phyloP scores from a whole-genome alignment of 2,797 vertebrate species.

The Phrynocephalus forsythii region DNA sequence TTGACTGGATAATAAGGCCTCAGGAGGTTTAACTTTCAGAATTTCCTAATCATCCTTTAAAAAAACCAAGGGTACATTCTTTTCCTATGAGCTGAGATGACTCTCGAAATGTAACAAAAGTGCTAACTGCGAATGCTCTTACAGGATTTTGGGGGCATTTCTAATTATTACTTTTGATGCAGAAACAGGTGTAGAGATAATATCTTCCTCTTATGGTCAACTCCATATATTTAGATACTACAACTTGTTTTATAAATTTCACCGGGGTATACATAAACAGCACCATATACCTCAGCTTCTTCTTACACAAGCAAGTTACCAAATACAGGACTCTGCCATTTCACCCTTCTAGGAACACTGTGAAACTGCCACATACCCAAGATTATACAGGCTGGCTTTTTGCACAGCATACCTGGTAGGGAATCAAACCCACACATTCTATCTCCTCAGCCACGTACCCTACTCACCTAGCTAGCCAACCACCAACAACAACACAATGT shows the following conservation, averaged over 20 bases:
- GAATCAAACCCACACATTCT: no score
- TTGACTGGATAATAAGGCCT: slow-evolving; percentile 32
- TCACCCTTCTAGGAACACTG: no score
- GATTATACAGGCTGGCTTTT: no score
- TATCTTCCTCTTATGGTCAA: background rate
- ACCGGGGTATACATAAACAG: background rate
- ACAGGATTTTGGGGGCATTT: background rate
- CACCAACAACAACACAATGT: no score
- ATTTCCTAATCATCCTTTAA: slow-evolving; percentile 38
- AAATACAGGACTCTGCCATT: background rate
- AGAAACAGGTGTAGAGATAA: background rate
- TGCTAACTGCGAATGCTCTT: background rate
- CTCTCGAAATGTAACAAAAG: background rate
- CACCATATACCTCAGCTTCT: background rate
- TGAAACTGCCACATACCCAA: no score
- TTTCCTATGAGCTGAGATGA: slow-evolving; percentile 6
- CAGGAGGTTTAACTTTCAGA: slow-evolving; percentile 35
- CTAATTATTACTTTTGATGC: background rate
- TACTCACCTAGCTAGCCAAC: no score
- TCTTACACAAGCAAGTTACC: background rate
- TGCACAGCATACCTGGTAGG: no score
- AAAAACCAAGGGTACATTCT: slow-evolving; percentile 17
- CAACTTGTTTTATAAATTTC: background rate
- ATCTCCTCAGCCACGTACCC: no score
- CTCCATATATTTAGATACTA: background rate